These are phyloP conservation scores for Scolanthus callimorphus DNA, from an alignment of 92 coral and sea anemone species.

Conservation along the genomic window DNA sequence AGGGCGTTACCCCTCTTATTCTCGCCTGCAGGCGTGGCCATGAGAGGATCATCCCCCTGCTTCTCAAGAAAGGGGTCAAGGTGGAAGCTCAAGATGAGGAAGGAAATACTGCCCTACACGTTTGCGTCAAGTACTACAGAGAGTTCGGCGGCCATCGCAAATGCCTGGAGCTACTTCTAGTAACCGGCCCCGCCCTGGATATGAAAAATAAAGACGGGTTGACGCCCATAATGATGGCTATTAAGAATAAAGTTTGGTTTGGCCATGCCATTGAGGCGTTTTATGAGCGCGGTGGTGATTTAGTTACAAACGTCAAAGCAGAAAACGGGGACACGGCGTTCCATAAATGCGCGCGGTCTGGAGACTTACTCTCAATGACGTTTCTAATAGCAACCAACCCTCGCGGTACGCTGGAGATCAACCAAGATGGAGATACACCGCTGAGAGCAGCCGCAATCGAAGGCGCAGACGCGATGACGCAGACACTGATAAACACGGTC, in stretches of 20 bases:
- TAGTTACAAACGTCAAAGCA: slow-evolving; percentile 46
- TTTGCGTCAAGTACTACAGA: slow-evolving; percentile 57
- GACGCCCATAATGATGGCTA: slow-evolving; percentile 53
- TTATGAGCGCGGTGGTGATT: slow-evolving; percentile 70
- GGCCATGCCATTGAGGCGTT: slow-evolving; percentile 74
- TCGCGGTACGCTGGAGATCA: slow-evolving; percentile 50
- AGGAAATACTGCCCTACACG: slow-evolving; percentile 71
- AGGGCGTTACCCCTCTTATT: slow-evolving; percentile 66
- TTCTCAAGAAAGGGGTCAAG: slow-evolving; percentile 46
- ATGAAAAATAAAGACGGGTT: slow-evolving; percentile 55
- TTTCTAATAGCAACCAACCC: slow-evolving; percentile 37
- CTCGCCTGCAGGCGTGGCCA: slow-evolving; percentile 67
- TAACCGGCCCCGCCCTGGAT: slow-evolving; percentile 49
- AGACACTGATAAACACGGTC: slow-evolving; percentile 52
- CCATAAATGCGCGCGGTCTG: slow-evolving; percentile 80
- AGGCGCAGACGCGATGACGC: slow-evolving; percentile 64
- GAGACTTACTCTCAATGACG: slow-evolving; percentile 60
- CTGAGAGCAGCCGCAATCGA: slow-evolving; percentile 72
- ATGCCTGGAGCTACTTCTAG: slow-evolving; percentile 59
- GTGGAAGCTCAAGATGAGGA: slow-evolving; percentile 57
- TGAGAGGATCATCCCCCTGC: slow-evolving; percentile 58
- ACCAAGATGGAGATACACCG: slow-evolving; percentile 74
- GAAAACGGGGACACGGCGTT: slow-evolving; percentile 61
- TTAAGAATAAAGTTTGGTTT: slow-evolving; percentile 59
- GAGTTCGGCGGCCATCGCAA: slow-evolving; percentile 75